Evolutionary conservation across 2,797 vertebrate species (phyloP).

Genomic region (Heterohyrax brucei): DNA sequence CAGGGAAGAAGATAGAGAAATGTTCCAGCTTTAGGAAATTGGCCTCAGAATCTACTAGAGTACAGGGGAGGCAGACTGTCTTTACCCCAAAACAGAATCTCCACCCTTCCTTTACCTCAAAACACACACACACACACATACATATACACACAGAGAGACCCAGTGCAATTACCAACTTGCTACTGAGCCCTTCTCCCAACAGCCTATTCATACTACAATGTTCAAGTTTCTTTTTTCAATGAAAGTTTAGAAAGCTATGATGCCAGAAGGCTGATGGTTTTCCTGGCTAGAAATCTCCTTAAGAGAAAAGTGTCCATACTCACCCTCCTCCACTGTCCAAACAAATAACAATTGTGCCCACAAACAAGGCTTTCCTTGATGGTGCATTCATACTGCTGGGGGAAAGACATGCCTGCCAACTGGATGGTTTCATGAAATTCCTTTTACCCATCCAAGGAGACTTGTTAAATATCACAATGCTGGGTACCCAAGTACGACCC

Average conservation of each 20-base stretch:
- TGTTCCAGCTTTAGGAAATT: not conserved
- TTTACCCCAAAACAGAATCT: not conserved
- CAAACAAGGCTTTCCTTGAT: conserved; percentile 60
- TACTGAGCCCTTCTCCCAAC: not conserved
- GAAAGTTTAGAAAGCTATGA: conserved; percentile 74
- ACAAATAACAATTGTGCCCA: conserved; percentile 72
- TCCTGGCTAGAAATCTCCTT: conserved; percentile 78
- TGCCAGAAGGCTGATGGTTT: conserved; percentile 81
- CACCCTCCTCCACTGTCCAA: conserved; percentile 42
- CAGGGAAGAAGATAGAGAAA: not conserved
- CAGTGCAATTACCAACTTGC: not conserved
- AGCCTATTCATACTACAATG: not conserved
- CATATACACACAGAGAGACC: not conserved
- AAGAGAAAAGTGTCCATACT: conserved; percentile 68
- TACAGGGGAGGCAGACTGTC: not conserved
- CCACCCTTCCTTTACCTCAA: not conserved
- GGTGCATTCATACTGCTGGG: not conserved
- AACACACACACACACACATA: not conserved
- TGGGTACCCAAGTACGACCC: not conserved
- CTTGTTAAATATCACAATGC: not conserved
- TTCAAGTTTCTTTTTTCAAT: conserved; percentile 64
- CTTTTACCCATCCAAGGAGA: not conserved
- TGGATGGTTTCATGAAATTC: not conserved
- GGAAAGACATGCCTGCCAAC: not conserved
- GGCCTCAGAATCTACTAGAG: not conserved